These are phyloP conservation scores for Andrena hattorfiana DNA, from an alignment of 2,888 invertebrate genomes.

Conservation along the genomic window DNA sequence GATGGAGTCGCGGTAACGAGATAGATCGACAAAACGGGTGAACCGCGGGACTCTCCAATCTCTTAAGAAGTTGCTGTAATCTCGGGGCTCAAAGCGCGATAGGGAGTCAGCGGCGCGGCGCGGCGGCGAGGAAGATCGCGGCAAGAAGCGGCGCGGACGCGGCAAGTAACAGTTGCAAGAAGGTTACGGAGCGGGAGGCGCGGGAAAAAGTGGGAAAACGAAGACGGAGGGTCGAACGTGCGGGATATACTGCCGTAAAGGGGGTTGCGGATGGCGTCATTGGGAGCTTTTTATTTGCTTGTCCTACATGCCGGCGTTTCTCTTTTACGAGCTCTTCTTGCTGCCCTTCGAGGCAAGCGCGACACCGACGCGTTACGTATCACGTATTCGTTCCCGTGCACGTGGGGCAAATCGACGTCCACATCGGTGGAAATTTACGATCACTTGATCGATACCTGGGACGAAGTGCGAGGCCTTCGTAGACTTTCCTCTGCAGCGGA, in stretches of 20 bases:
- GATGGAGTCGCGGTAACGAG: background rate
- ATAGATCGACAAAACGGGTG: background rate
- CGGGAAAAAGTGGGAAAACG: slow-evolving; percentile 43
- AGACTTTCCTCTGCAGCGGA: slow-evolving; percentile 28
- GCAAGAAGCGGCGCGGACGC: slow-evolving; percentile 30
- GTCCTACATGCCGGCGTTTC: slow-evolving; percentile 72
- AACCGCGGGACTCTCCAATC: slow-evolving; percentile 25
- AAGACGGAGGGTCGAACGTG: slow-evolving; percentile 45
- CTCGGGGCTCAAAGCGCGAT: slow-evolving; percentile 23
- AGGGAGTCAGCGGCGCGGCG: background rate
- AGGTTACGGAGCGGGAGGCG: slow-evolving; percentile 4
- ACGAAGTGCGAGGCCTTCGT: slow-evolving; percentile 24
- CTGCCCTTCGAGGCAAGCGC: slow-evolving; percentile 53
- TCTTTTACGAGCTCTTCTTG: slow-evolving; percentile 74
- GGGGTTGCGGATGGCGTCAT: slow-evolving; percentile 75
- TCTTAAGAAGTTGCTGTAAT: slow-evolving; percentile 39
- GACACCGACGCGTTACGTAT: slow-evolving; percentile 35
- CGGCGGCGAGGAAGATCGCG: slow-evolving; percentile 10
- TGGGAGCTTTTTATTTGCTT: slow-evolving; percentile 74
- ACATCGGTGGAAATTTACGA: slow-evolving; percentile 43
- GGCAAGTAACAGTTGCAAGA: slow-evolving; percentile 26
- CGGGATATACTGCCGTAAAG: slow-evolving; percentile 72
- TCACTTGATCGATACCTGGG: slow-evolving; percentile 35
- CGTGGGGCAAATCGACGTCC: background rate
- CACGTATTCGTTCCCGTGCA: slow-evolving; percentile 27